Conservation (phyloP, 1,140 invertebrate species). For the Cylas formicarius region DNA sequence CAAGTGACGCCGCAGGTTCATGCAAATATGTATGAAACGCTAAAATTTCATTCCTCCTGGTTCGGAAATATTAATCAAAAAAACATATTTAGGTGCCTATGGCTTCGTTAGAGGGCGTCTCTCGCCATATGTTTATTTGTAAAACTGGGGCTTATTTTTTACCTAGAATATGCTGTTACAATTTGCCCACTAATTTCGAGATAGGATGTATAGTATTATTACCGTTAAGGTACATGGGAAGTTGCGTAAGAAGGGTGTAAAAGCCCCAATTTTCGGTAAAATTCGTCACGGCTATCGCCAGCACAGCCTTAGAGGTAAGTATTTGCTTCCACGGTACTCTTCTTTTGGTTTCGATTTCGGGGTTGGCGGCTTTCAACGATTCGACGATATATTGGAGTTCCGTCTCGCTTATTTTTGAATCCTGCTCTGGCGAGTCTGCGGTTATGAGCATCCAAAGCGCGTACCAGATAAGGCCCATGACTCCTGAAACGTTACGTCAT, state of each 20-base stretch:
- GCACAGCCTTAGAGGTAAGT: constrained; percentile 74
- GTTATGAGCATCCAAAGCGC: constrained; percentile 62
- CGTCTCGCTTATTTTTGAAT: constrained; percentile 62
- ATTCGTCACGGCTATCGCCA: constrained; percentile 83
- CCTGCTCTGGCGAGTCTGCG: constrained; percentile 67
- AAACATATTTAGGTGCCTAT: too few species aligned
- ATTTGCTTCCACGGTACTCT: constrained; percentile 72
- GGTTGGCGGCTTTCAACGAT: constrained; percentile 27
- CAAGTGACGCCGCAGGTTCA: too few species aligned
- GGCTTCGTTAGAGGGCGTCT: too few species aligned
- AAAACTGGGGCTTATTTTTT: not conserved
- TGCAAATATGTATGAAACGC: too few species aligned
- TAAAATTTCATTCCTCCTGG: too few species aligned
- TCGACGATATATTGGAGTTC: constrained; percentile 72
- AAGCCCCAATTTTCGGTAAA: constrained; percentile 95
- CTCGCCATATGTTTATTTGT: not conserved
- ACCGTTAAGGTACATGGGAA: constrained; percentile 88
- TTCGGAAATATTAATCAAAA: too few species aligned
- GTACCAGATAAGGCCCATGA: constrained; percentile 63
- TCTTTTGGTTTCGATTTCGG: constrained; percentile 30
- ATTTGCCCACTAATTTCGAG: not conserved
- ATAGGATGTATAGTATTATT: constrained; percentile 1
- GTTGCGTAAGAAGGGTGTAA: constrained; percentile 81
- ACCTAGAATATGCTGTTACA: not conserved
- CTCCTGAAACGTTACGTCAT: constrained; percentile 43